Conservation (phyloP, 2,113 vertebrate genomes). For the Seriola dumerili region DNA sequence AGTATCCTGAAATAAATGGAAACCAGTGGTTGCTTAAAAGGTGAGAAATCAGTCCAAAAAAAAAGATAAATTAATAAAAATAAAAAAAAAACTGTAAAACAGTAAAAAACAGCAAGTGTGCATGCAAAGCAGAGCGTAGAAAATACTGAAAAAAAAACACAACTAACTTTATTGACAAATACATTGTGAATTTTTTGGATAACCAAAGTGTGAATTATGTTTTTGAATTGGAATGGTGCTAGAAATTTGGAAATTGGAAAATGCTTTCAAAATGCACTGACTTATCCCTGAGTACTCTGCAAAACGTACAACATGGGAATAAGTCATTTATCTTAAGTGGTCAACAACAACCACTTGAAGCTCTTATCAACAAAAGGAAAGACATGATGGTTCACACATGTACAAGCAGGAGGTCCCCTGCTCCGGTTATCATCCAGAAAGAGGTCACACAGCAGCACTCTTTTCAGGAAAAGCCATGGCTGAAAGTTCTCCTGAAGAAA, state of each 20-base stretch:
- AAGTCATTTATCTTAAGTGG: background rate
- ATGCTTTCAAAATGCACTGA: background rate
- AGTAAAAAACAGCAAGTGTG: background rate
- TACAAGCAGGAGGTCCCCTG: background rate
- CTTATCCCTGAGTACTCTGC: background rate
- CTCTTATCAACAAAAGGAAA: conserved; percentile 3
- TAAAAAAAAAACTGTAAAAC: background rate
- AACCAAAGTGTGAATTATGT: background rate
- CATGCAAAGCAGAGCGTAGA: too few relatives aligned
- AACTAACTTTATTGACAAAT: background rate
- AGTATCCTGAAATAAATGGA: background rate
- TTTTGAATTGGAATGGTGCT: too few relatives aligned
- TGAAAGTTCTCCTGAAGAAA: background rate
- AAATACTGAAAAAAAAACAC: background rate
- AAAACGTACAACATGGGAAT: background rate
- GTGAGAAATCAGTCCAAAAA: background rate
- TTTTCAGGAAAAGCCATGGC: background rate
- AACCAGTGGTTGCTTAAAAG: background rate
- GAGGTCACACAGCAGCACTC: background rate
- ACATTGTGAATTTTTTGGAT: background rate
- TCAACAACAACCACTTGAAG: background rate
- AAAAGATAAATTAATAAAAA: background rate
- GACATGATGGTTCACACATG: too few relatives aligned
- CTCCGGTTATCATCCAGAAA: background rate
- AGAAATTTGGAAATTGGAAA: too few relatives aligned